These are phyloP conservation scores for Sinelater perroti DNA, from an alignment of 2,888 invertebrate species.

Conservation along the genomic window DNA sequence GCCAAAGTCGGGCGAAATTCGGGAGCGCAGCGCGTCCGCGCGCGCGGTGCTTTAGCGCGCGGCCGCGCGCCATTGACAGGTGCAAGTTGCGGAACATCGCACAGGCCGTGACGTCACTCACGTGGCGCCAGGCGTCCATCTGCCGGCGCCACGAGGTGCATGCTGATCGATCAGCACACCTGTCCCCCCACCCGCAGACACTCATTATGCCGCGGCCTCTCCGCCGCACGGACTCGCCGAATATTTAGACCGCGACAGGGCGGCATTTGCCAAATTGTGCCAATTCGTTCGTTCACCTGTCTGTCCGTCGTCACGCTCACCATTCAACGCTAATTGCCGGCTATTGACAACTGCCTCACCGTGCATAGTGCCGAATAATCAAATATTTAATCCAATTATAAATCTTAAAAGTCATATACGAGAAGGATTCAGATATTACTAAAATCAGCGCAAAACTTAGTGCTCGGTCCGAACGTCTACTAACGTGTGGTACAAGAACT, in stretches of 20 bases:
- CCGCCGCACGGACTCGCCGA: conserved; percentile 42
- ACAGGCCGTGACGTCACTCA: conserved; percentile 43
- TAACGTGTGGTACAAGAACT: no score
- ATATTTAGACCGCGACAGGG: conserved; percentile 4
- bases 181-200: conserved; percentile 56
- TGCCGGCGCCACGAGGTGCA: conserved; percentile 38
- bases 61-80: conserved; percentile 42
- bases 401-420: no score
- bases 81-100: conserved; percentile 45
- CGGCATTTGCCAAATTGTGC: conserved; percentile 42
- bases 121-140: conserved; percentile 38
- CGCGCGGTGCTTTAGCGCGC: conserved; percentile 30
- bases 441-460: no score
- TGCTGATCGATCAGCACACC: conserved; percentile 58
- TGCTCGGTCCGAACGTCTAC: no score
- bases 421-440: no score
- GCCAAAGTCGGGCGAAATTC: no score
- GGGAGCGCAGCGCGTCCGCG: no score
- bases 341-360: no score
- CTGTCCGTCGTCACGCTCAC: neutral
- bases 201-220: conserved; percentile 51
- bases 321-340: no score
- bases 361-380: no score
- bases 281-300: neutral
- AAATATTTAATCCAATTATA: no score